A percentile compares a stretch with the other conserved stretches of the same genome.
Evolutionary conservation across 2,888 invertebrate genomes (phyloP).

Genomic region (Aspidiotus rigidus): DNA sequence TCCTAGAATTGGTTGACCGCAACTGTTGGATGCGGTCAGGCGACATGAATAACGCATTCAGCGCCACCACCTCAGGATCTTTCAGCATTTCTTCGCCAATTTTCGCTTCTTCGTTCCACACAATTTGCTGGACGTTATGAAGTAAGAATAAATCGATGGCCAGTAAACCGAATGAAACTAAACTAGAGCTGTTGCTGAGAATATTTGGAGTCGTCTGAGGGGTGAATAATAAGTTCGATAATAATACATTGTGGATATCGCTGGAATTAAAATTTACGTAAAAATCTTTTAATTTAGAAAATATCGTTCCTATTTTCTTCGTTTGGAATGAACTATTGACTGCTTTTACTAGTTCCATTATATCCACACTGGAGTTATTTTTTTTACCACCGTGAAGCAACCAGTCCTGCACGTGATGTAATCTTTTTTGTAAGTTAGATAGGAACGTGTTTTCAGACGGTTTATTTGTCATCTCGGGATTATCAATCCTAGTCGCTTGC

Average conservation of each 20-base stretch:
- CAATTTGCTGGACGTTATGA: constrained; percentile 51
- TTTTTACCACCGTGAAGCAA: constrained; percentile 45
- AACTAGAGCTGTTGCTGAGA: constrained; percentile 46
- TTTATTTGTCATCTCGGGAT: constrained; percentile 39
- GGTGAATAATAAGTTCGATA: constrained; percentile 36
- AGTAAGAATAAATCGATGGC: constrained; percentile 51
- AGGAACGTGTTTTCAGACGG: constrained; percentile 45
- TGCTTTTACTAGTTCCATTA: constrained; percentile 44
- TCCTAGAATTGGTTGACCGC: constrained; percentile 40
- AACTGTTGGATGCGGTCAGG: constrained; percentile 46
- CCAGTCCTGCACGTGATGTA: constrained; percentile 50
- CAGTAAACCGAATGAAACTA: constrained; percentile 51
- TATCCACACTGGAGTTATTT: constrained; percentile 36
- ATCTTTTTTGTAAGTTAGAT: constrained; percentile 48
- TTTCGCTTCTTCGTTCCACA: constrained; percentile 49
- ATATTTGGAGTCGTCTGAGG: constrained; percentile 40
- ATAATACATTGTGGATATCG: constrained; percentile 40
- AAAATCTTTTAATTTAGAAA: constrained; percentile 48
- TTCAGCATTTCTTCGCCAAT: constrained; percentile 47
- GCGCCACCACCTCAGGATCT: constrained; percentile 51
- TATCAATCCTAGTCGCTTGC: neutral
- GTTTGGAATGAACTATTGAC: constrained; percentile 49
- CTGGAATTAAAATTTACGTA: constrained; percentile 46
- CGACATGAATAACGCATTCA: constrained; percentile 50
- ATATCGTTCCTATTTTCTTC: constrained; percentile 47